Conservation (phyloP, 2,113 vertebrate genomes). For the Xiphophorus maculatus region DNA sequence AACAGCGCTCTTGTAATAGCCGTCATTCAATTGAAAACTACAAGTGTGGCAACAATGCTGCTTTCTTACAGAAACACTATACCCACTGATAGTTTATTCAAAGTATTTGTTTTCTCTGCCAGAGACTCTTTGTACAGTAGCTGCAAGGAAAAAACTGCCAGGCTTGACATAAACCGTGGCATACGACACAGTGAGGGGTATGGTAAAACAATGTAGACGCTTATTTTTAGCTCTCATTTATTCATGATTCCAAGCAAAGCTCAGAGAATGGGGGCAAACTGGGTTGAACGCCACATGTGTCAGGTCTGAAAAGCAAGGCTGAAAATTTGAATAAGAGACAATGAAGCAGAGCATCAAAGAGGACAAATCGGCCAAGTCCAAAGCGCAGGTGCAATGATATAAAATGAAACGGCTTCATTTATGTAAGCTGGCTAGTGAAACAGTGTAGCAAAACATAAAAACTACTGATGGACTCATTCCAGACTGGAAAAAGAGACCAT, state of each 20-base stretch:
- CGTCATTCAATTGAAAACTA: slow-evolving; percentile 46
- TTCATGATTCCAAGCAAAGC: slow-evolving; percentile 2
- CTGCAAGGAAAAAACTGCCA: slow-evolving; percentile 5
- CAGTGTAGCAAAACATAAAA: slow-evolving; percentile 17
- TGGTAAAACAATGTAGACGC: slow-evolving; percentile 3
- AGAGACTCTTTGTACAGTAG: slow-evolving; percentile 2
- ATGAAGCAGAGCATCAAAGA: slow-evolving; percentile 18
- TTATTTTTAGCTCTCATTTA: slow-evolving; percentile 17
- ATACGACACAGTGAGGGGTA: slow-evolving; percentile 1
- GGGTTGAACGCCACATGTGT: slow-evolving; percentile 17
- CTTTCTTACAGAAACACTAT: slow-evolving; percentile 13
- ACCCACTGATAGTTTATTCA: slow-evolving; percentile 14
- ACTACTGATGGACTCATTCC: slow-evolving; percentile 5
- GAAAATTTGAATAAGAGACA: slow-evolving; percentile 13
- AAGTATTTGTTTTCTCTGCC: slow-evolving; percentile 18
- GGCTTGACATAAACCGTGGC: neutral
- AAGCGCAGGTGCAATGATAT: slow-evolving; percentile 40
- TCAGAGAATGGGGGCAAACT: slow-evolving; percentile 17
- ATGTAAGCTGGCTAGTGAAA: slow-evolving; percentile 26
- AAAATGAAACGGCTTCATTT: slow-evolving; percentile 42
- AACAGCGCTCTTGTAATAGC: slow-evolving; percentile 25
- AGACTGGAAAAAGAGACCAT: slow-evolving; percentile 6
- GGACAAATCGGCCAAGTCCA: slow-evolving; percentile 26
- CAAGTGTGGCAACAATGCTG: slow-evolving; percentile 35
- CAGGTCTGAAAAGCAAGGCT: slow-evolving; percentile 14